Evolutionary conservation across 2,888 invertebrate genomes (phyloP).

Genomic region (Cephus nigrinus): DNA sequence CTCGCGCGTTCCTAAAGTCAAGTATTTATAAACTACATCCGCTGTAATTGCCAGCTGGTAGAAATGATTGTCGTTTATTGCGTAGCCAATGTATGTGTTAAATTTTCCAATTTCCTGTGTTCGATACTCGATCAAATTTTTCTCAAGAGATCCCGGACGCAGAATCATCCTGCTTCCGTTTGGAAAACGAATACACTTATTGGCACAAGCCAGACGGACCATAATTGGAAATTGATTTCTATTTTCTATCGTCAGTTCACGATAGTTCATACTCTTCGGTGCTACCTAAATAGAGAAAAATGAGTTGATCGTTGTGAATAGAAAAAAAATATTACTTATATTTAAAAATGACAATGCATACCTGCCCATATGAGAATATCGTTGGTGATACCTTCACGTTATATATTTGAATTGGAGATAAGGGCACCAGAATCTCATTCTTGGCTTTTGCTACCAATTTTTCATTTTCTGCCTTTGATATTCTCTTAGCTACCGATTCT

Average conservation of each 20-base stretch:
- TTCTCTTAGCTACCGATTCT: slow-evolving; percentile 4
- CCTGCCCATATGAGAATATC: slow-evolving; percentile 53
- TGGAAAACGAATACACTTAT: slow-evolving; percentile 35
- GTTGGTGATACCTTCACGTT: slow-evolving; percentile 61
- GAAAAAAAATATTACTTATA: background rate
- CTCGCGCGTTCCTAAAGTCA: slow-evolving; percentile 51
- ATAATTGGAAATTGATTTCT: slow-evolving; percentile 60
- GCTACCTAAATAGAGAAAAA: slow-evolving; percentile 41
- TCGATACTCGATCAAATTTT: slow-evolving; percentile 36
- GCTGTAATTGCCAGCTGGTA: slow-evolving; percentile 64
- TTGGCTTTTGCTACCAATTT: slow-evolving; percentile 14
- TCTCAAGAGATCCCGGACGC: slow-evolving; percentile 22
- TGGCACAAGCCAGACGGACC: slow-evolving; percentile 32
- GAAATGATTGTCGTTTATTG: slow-evolving; percentile 64
- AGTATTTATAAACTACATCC: slow-evolving; percentile 59
- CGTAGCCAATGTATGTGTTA: slow-evolving; percentile 60
- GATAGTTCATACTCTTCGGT: slow-evolving; percentile 45
- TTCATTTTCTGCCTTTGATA: background rate
- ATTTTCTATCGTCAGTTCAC: slow-evolving; percentile 58
- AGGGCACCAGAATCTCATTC: slow-evolving; percentile 46
- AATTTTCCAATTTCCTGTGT: slow-evolving; percentile 52
- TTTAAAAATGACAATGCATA: slow-evolving; percentile 24
- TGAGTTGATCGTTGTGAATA: background rate
- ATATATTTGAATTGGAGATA: slow-evolving; percentile 64
- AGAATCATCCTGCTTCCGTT: slow-evolving; percentile 37